These are phyloP conservation scores for Maniola jurtina DNA, from an alignment of 1,140 invertebrate species.

Conservation along the genomic window DNA sequence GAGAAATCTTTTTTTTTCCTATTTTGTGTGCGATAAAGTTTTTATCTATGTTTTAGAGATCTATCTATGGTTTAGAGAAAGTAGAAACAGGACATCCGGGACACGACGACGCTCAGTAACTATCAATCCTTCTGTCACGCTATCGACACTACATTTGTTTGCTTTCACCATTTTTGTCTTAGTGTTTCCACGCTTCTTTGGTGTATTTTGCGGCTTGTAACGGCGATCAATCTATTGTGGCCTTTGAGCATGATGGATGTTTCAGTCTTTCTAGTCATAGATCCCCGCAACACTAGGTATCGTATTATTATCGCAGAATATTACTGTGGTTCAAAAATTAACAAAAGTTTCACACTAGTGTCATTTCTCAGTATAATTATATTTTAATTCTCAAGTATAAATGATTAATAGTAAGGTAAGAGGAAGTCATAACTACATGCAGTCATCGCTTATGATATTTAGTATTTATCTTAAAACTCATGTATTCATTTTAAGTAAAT, in stretches of 20 bases:
- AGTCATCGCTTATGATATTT: not conserved
- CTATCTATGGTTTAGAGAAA: conserved; percentile 12
- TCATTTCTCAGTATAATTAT: too few species aligned
- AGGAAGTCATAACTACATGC: not conserved
- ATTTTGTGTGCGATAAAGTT: too few species aligned
- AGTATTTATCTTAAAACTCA: not conserved
- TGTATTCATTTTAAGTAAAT: not conserved
- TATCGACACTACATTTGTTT: conserved; percentile 76
- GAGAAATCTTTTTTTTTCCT: too few species aligned
- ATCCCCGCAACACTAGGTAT: conserved; percentile 6
- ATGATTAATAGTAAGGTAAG: too few species aligned
- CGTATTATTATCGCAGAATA: not conserved
- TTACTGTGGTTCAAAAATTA: too few species aligned
- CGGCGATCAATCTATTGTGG: conserved; percentile 66
- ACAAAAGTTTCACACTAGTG: too few species aligned
- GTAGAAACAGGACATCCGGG: conserved; percentile 15
- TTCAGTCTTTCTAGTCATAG: conserved; percentile 13
- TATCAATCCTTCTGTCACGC: conserved; percentile 73
- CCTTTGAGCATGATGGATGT: conserved; percentile 68
- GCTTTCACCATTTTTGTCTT: conserved; percentile 73
- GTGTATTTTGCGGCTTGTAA: conserved; percentile 53
- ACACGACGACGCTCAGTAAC: conserved; percentile 36
- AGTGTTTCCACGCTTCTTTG: conserved; percentile 48
- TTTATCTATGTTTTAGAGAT: too few species aligned
- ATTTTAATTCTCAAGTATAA: too few species aligned